Base-by-base conservation (phyloP, 2,888 invertebrate species). In the Apotomis turbidana region DNA sequence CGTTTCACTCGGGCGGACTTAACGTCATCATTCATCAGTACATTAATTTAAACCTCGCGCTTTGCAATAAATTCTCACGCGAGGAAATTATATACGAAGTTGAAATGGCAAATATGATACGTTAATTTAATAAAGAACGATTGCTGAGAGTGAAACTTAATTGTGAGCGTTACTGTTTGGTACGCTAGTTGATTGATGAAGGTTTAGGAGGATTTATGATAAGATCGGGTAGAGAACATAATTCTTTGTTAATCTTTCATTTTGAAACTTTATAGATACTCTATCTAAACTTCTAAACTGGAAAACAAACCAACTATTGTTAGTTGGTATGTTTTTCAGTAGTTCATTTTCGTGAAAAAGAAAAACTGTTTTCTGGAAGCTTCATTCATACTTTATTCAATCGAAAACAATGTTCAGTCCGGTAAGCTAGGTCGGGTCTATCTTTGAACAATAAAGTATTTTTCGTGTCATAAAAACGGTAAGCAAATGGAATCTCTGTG, bases 21-120 rank as follows among this genome's bases (percentile, higher is more conserved):
- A 83, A 79, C 74, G 80, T 78, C 79, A 77, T 76, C 79, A 79
- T 83, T 80, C 80, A 81, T 82, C 78, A 81, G 77, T 76, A 68
- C 76, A 76, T 76, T 78, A 78, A 78, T 77, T 76, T 75, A 76
- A 73, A 54, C 69, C 62, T 66, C 52, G 38, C 62, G 58, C 58
- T 68, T 68, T 62, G 68, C 67, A 71, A 68, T 71, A 68, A 71
- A 71, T 71, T 68, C 62, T 51, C 62, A 44, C 54, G 54, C 36
- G 58, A 63, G 52, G 54, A 54, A 69, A 70, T 71, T 74, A 72
- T 68, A 52, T 49, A 71, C 58, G 68, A n/a, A 61, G 71, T 67
- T n/a, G 58, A 59, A 68, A 72, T 54, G 63, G 68, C 61, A 73
- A 72, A 68, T 72, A 68, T 72, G 72, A 68, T 58, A 51, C 68